Base-by-base conservation (phyloP, 2,888 invertebrate species). In the Odontocerum albicorne region DNA sequence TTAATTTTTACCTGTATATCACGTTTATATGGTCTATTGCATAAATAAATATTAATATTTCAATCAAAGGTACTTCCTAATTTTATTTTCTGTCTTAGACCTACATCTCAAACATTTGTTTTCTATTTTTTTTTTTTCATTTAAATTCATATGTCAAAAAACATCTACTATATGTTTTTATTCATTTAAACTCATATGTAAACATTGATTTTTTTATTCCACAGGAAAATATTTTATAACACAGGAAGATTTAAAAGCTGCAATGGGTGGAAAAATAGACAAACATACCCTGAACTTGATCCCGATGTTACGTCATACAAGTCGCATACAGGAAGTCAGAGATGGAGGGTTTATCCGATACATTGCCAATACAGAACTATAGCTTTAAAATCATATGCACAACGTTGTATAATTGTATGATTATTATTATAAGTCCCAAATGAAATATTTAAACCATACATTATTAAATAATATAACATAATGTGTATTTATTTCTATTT, bases 181-280 rank as follows among this genome's bases (percentile, higher is more conserved):
- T 27, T 7, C 27, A 7, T 7, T 27, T 8, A 27, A 4, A 27
- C n/a, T 16, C 16, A 38, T 42, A 12, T 8, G 6, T 21, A 6
- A 31, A 22, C 4, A 15, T 8, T 45, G 17, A 31, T 45, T 45
- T 3, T 35, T 38, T 19, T 16, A 16, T 45, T 40, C 19, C 20
- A n/a, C n/a, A 61, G 61, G 58, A 4, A 61, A 55, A 39, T 40
- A 36, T 10, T 61, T 61, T 22, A 50, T 61, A 21, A 61, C 58
- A 2, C 55, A 56, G 40, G 58, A 61, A 31, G 61, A 61, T 15
- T 36, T 61, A 8, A 61, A 61, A 31, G 21, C 6, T 4, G 36
- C 33, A 8, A 35, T 58, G 53, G 55, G 55, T 13, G 61, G 61
- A 10, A 58, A 58, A 42, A 43, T 61, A 4, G 58, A 58, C 13